Evolutionary conservation across 2,888 invertebrate species (phyloP).

Genomic region (Hoplodrina blanda): DNA sequence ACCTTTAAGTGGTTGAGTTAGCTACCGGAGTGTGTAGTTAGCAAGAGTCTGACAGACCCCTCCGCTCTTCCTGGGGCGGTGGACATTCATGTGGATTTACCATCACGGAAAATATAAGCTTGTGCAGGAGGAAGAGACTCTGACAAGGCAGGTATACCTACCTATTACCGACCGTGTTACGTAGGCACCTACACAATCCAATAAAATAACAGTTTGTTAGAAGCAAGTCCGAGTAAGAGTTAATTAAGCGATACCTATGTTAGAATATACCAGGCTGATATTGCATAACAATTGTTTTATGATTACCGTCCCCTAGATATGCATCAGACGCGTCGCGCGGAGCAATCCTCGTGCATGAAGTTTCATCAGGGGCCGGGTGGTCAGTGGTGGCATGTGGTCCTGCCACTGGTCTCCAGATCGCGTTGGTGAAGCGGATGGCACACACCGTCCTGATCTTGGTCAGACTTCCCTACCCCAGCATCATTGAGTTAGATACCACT

Average conservation of each 20-base stretch:
- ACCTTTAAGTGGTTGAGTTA: too few relatives aligned
- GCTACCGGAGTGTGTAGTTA: too few relatives aligned
- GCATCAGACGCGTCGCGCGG: slow-evolving; percentile 93
- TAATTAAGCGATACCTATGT: too few relatives aligned
- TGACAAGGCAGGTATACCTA: too few relatives aligned
- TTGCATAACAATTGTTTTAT: slow-evolving; percentile 12
- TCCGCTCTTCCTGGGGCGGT: too few relatives aligned
- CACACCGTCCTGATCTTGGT: slow-evolving; percentile 91
- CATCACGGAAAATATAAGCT: too few relatives aligned
- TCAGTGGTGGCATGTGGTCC: slow-evolving; percentile 91
- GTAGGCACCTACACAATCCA: too few relatives aligned
- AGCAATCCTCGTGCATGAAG: slow-evolving; percentile 92
- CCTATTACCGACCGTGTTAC: too few relatives aligned
- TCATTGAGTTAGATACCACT: slow-evolving; percentile 92
- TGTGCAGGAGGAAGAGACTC: too few relatives aligned
- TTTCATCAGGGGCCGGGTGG: slow-evolving; percentile 91
- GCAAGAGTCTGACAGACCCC: too few relatives aligned
- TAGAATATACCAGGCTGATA: background rate
- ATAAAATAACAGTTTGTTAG: background rate
- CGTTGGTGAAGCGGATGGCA: slow-evolving; percentile 90
- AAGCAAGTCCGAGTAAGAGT: too few relatives aligned
- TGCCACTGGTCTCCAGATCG: slow-evolving; percentile 92
- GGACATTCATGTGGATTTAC: too few relatives aligned
- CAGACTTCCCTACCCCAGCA: slow-evolving; percentile 91
- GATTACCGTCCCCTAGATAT: slow-evolving; percentile 77